Conservation (phyloP, 2,888 invertebrate genomes). For the Gymnocheta viridis region DNA sequence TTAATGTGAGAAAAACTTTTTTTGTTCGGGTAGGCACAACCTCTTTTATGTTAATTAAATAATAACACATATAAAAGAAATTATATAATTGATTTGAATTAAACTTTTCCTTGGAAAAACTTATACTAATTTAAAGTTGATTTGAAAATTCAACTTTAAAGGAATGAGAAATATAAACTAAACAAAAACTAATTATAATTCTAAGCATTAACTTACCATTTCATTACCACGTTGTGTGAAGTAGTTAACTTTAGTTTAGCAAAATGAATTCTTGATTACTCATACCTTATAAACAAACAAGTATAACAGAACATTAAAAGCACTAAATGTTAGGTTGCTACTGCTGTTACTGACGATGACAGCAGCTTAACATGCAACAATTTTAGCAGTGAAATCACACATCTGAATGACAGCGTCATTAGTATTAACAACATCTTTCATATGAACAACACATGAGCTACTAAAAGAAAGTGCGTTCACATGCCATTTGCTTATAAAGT, state of each 20-base stretch:
- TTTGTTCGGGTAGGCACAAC: no score
- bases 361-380: conserved; percentile 48
- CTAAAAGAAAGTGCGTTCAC: not conserved
- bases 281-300: conserved; percentile 8
- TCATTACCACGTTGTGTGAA: not conserved
- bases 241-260: conserved; percentile 26
- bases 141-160: no score
- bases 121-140: no score
- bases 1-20: no score
- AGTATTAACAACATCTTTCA: conserved; percentile 27
- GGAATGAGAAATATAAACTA: no score
- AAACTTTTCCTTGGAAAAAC: no score
- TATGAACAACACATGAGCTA: conserved; percentile 3
- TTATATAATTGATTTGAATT: no score
- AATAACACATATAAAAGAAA: no score
- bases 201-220: no score
- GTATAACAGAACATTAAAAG: not conserved
- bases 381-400: conserved; percentile 26
- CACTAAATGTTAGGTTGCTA: conserved; percentile 5
- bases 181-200: no score
- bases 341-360: not conserved
- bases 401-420: conserved; percentile 58
- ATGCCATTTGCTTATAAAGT: no score
- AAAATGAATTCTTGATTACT: conserved; percentile 48
- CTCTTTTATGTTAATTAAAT: no score